Conservation (phyloP, 2,797 vertebrate genomes). For the Strix occidentalis region DNA sequence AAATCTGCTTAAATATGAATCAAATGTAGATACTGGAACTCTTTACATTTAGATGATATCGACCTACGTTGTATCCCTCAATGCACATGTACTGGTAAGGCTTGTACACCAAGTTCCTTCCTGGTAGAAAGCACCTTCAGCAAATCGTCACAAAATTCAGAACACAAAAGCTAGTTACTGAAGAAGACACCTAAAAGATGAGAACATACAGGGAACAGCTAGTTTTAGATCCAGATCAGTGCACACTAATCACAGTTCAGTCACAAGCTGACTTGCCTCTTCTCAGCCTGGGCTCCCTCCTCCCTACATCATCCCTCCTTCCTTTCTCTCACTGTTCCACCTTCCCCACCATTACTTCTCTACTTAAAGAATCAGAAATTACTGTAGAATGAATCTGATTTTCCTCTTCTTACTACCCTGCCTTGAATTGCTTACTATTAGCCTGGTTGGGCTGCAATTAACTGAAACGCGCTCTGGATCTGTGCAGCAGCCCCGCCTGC, state of each 20-base stretch:
- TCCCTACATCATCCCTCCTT: neutral
- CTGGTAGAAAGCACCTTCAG: neutral
- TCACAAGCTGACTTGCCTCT: neutral
- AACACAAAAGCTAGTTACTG: neutral
- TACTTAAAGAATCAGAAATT: neutral
- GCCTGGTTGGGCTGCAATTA: neutral
- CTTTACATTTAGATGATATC: neutral
- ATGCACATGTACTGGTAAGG: neutral
- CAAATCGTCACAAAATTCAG: neutral
- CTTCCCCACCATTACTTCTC: neutral
- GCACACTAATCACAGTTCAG: neutral
- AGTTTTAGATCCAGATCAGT: neutral
- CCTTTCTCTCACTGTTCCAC: neutral
- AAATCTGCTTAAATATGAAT: neutral
- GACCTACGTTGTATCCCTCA: neutral
- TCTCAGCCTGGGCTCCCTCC: neutral
- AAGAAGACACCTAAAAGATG: neutral
- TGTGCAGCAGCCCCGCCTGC: neutral
- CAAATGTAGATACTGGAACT: neutral
- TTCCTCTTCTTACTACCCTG: neutral
- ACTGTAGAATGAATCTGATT: neutral
- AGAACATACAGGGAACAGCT: neutral
- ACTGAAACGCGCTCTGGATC: neutral
- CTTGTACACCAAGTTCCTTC: neutral
- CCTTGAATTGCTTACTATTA: neutral